Conservation (phyloP, 2,113 vertebrate genomes). For the Sceloporus tristichus region DNA sequence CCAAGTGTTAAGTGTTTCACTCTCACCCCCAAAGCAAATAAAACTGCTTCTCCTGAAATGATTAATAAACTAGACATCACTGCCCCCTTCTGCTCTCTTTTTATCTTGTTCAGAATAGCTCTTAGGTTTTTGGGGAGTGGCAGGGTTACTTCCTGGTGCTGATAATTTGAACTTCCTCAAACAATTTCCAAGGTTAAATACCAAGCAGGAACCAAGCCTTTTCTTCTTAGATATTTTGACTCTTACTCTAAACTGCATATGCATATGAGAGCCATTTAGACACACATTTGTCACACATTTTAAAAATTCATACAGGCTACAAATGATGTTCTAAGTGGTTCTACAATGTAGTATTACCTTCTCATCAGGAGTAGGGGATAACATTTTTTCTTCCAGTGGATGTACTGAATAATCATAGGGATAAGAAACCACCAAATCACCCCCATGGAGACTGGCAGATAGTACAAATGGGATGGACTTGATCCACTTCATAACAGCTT, state of each 20-base stretch:
- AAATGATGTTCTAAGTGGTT: neutral
- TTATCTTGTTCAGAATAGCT: neutral
- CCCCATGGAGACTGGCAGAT: slow-evolving; percentile 95
- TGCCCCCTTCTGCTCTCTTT: slow-evolving; percentile 65
- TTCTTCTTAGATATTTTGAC: slow-evolving; percentile 6
- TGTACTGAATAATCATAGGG: slow-evolving; percentile 94
- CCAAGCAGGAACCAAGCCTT: neutral
- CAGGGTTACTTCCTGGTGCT: neutral
- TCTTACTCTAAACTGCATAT: neutral
- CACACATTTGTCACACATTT: neutral
- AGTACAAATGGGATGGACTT: slow-evolving; percentile 89
- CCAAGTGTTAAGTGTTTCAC: neutral
- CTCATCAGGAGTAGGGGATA: slow-evolving; percentile 94
- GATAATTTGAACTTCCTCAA: neutral
- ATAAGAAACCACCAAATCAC: slow-evolving; percentile 95
- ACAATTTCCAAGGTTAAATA: neutral
- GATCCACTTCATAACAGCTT: slow-evolving; percentile 96
- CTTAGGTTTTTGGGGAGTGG: neutral
- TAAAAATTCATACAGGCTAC: neutral
- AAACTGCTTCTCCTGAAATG: neutral
- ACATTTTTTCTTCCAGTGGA: slow-evolving; percentile 89
- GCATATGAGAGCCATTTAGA: neutral
- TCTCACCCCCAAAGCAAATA: too few species aligned
- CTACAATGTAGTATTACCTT: slow-evolving; percentile 79
- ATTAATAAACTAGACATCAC: slow-evolving; percentile 59